Evolutionary conservation across 2,888 invertebrate genomes (phyloP), one percentile per base, ranked within the genome.

Genomic region (Physocephala rufipes): DNA sequence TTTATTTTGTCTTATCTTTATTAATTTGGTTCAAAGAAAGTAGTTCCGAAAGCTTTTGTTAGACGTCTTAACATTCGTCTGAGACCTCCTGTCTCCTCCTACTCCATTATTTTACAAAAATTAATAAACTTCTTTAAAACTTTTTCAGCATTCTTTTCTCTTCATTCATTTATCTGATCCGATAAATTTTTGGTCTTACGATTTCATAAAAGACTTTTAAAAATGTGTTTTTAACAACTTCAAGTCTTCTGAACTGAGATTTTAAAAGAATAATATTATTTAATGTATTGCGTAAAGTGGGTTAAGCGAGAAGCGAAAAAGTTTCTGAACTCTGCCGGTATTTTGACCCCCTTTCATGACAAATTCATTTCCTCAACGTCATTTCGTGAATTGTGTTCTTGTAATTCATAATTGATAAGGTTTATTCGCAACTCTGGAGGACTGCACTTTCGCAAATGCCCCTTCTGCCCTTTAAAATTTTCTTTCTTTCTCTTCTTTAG

Each of bases 151-250:
- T 47, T 45, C 58, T 63, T 53, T 64, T 63, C 62, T 70, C 24
- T 26, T 53, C 30, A 36, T 36, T 28, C 28, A 30, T 47, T 24
- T 28, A 49, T 19, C 69, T 49, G 36, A 28, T 58, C 30, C 49
- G 55, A 43, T 66, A 69, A 55, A 53, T 9, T 76, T 49, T 65
- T 51, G 49, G 26, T 65, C 30, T 51, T 65, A 26, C n/a, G 45
- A 59, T 64, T 64, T 64, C 58, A 55, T 65, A 21, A 15, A 15
- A 77, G 80, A 78, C 74, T 82, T 81, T 81, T 78, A 77, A 75
- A 78, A 80, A 82, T n/a, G n/a, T n/a, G 82, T 78, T 81, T 81
- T 81, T 81, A 82, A 81, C 80, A 82, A 82, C 82, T 82, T 79
- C n/a, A n/a, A n/a, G n/a, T n/a, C n/a, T n/a, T n/a, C n/a, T 73